phyloP scores from a whole-genome alignment of 2,888 invertebrate genomes.

The Rhamphomyia laevipes region DNA sequence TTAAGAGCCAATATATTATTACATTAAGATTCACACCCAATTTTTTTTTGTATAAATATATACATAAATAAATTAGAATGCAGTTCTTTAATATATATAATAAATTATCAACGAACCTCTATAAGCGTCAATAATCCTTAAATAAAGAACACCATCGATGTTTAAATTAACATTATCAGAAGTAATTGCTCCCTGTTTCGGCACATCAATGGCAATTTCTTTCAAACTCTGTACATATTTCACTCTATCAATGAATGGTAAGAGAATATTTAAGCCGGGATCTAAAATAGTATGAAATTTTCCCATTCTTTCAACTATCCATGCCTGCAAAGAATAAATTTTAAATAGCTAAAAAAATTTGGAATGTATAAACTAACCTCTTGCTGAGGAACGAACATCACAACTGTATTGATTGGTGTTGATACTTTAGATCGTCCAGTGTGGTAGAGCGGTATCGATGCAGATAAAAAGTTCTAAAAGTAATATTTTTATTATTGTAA shows the following conservation, averaged over 20 bases:
- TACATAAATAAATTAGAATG: too few relatives aligned
- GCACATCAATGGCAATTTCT: conserved; percentile 98
- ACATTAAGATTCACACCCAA: too few relatives aligned
- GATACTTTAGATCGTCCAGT: conserved; percentile 24
- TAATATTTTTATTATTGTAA: too few relatives aligned
- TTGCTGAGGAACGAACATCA: conserved; percentile 99
- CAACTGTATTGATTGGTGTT: conserved; percentile 79
- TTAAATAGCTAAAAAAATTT: conserved; percentile 6
- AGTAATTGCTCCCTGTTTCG: conserved; percentile 96
- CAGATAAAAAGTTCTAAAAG: too few relatives aligned
- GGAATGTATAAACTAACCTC: conserved; percentile 50
- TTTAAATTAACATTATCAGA: conserved; percentile 93
- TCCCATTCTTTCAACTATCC: conserved; percentile 98
- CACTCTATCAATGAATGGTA: conserved; percentile 84
- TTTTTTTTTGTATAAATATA: too few relatives aligned
- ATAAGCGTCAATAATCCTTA: conserved; percentile 88
- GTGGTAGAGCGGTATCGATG: not conserved
- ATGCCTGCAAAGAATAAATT: conserved; percentile 52
- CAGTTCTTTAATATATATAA: too few relatives aligned
- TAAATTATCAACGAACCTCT: conserved; percentile 42
- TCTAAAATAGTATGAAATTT: conserved; percentile 87
- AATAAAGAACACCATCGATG: conserved; percentile 94
- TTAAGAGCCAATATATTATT: too few relatives aligned
- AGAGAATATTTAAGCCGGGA: conserved; percentile 85
- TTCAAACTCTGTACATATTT: conserved; percentile 97